phyloP scores from a whole-genome alignment of 2,113 vertebrate genomes.

The Phalacrocorax aristotelis region DNA sequence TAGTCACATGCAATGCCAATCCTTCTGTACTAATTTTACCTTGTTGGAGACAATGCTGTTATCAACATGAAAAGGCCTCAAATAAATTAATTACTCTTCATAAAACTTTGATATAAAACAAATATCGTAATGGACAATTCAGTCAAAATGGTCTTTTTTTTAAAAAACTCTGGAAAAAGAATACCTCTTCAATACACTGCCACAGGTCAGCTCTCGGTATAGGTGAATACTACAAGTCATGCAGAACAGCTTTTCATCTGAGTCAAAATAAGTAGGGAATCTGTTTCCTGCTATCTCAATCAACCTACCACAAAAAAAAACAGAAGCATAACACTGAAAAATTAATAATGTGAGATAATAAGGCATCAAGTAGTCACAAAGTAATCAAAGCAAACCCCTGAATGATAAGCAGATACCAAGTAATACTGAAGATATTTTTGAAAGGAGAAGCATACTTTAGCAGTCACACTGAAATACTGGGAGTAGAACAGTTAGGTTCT shows the following conservation, averaged over 20 bases:
- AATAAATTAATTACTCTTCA: neutral
- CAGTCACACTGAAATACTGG: neutral
- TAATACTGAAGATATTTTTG: neutral
- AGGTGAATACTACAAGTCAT: slow-evolving; percentile 78
- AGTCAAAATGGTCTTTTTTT: neutral
- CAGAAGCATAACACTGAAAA: neutral
- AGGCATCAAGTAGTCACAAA: neutral
- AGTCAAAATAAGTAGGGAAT: slow-evolving; percentile 78
- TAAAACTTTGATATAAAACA: neutral
- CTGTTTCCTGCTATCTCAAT: slow-evolving; percentile 80
- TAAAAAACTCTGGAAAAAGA: neutral
- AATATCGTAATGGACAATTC: neutral
- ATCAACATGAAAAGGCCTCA: neutral
- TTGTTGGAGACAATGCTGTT: neutral
- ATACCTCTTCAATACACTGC: slow-evolving; percentile 80
- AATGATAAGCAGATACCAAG: neutral
- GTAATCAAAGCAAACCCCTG: neutral
- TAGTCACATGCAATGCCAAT: neutral
- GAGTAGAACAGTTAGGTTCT: neutral
- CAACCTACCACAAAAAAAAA: slow-evolving; percentile 54
- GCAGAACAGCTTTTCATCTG: slow-evolving; percentile 74
- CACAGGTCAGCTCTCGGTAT: slow-evolving; percentile 82
- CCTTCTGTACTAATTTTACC: neutral
- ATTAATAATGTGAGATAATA: neutral
- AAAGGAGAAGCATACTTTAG: neutral